Conservation (phyloP, 1,140 invertebrate species). For the Drosophila murphyi region DNA sequence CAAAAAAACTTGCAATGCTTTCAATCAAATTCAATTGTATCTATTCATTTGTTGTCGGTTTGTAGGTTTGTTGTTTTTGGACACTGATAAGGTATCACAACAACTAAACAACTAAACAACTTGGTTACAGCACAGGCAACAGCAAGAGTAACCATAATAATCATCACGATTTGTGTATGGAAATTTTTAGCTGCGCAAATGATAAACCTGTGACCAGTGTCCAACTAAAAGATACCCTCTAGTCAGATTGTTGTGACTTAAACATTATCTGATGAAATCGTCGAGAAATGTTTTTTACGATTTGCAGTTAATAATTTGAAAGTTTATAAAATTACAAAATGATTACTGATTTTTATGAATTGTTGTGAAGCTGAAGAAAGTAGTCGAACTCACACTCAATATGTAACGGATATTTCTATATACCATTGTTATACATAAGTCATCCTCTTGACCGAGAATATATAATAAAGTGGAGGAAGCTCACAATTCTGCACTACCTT, state of each 20-base stretch:
- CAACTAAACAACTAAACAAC: neutral
- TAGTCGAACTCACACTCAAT: too few species aligned
- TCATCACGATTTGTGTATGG: slow-evolving; percentile 62
- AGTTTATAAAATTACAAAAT: too few species aligned
- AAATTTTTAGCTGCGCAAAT: slow-evolving; percentile 60
- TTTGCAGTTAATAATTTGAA: too few species aligned
- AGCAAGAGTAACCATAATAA: slow-evolving; percentile 20
- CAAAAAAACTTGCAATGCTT: slow-evolving; percentile 12
- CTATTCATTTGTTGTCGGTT: slow-evolving; percentile 33
- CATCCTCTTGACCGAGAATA: too few species aligned
- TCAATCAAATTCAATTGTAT: slow-evolving; percentile 58
- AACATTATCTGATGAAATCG: too few species aligned
- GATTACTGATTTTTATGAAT: too few species aligned
- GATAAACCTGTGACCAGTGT: slow-evolving; percentile 1
- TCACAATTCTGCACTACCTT: neutral
- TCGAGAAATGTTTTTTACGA: too few species aligned
- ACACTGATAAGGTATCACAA: slow-evolving; percentile 38
- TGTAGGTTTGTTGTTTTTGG: neutral
- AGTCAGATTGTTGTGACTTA: neutral
- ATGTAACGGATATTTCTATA: too few species aligned
- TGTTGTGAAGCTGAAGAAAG: too few species aligned
- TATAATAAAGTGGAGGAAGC: too few species aligned
- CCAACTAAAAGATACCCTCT: neutral
- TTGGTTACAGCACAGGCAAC: neutral
- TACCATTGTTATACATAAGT: too few species aligned